phyloP scores from a whole-genome alignment of 2,113 vertebrate genomes.

The Aegithalos caudatus region DNA sequence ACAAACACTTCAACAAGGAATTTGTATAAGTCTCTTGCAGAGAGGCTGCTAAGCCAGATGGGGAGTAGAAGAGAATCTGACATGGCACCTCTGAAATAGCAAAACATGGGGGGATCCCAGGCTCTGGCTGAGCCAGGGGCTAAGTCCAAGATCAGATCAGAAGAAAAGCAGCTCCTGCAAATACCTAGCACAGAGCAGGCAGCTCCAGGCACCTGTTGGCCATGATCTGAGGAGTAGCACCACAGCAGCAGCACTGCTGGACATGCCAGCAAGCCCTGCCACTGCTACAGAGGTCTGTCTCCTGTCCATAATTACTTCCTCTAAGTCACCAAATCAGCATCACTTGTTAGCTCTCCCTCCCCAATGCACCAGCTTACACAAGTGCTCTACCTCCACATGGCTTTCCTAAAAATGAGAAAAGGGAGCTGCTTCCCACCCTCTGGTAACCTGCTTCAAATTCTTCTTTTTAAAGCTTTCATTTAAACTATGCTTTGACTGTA shows the following conservation, averaged over 20 bases:
- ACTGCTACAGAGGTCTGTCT: neutral
- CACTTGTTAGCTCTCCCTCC: neutral
- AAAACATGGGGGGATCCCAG: rapidly evolving
- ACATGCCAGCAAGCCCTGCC: neutral
- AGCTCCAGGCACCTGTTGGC: neutral
- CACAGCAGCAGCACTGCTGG: neutral
- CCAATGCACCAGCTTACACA: neutral
- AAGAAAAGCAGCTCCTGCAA: neutral
- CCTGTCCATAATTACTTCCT: neutral
- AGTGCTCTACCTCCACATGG: rapidly evolving
- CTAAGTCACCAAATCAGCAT: rapidly evolving
- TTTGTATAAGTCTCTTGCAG: neutral
- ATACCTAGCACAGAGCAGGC: neutral
- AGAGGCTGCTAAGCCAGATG: rapidly evolving
- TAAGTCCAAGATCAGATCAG: neutral
- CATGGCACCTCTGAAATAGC: rapidly evolving
- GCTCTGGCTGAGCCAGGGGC: neutral
- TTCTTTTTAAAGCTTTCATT: neutral
- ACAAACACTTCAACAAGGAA: neutral
- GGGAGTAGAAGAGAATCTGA: neutral
- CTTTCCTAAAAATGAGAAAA: neutral
- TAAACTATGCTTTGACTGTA: neutral
- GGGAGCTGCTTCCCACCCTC: neutral
- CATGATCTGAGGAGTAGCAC: neutral
- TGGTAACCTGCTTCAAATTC: neutral